Percentiles rank a stretch among this genome's conserved stretches.
Conservation (phyloP, 2,888 invertebrate genomes). For the Rhamphomyia laevipes region DNA sequence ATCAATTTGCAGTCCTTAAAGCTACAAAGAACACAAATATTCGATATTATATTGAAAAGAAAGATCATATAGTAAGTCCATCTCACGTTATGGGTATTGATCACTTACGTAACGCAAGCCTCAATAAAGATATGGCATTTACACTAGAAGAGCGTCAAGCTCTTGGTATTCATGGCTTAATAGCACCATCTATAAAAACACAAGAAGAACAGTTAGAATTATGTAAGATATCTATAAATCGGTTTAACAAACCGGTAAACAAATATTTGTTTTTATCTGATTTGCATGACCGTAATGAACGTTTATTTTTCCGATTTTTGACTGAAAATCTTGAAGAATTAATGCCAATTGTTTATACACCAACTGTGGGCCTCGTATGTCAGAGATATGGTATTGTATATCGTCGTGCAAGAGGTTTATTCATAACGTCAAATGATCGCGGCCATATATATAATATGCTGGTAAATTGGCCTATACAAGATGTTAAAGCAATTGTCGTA, state of each 20-base stretch:
- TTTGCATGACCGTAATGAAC: constrained; percentile 73
- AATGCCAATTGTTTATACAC: constrained; percentile 96
- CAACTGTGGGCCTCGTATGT: constrained; percentile 90
- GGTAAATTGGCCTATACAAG: constrained; percentile 50
- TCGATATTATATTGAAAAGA: constrained; percentile 59
- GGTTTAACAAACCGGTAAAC: constrained; percentile 72
- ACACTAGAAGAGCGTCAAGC: constrained; percentile 78
- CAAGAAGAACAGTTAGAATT: constrained; percentile 74
- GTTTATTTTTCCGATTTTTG: constrained; percentile 79
- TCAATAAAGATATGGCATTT: constrained; percentile 30
- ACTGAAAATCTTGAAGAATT: constrained; percentile 70
- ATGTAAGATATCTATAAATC: constrained; percentile 63
- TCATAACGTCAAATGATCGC: constrained; percentile 83
- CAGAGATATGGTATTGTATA: constrained; percentile 85
- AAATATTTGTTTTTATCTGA: constrained; percentile 86
- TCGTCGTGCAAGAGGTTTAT: constrained; percentile 80
- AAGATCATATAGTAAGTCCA: constrained; percentile 66
- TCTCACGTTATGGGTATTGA: constrained; percentile 78
- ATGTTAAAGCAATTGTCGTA: constrained; percentile 82
- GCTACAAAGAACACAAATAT: no score
- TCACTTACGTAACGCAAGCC: constrained; percentile 72
- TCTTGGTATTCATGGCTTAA: constrained; percentile 83
- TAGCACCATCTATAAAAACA: constrained; percentile 77
- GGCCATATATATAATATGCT: constrained; percentile 74
- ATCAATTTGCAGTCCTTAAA: no score